Evolutionary conservation across 2,797 vertebrate species (phyloP).

Genomic region (Hydrophis major): DNA sequence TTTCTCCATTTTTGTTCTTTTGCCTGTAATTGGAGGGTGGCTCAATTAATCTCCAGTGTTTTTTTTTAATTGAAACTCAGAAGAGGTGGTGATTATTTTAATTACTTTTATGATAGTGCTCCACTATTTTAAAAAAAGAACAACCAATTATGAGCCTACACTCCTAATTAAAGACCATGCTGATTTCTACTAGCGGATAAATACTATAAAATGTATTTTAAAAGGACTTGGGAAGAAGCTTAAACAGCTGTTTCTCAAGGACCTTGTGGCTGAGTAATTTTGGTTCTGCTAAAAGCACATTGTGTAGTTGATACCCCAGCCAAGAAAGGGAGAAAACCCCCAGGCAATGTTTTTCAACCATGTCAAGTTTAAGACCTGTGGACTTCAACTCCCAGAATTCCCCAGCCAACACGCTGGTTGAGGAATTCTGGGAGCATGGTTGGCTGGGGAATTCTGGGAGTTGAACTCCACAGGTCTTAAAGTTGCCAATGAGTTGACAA

Average conservation of each 20-base stretch:
- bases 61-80: background rate
- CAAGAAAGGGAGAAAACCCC: background rate
- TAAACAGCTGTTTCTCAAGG: background rate
- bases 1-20: background rate
- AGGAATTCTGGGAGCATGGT: background rate
- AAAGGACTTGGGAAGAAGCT: background rate
- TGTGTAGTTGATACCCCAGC: background rate
- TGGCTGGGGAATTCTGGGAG: background rate
- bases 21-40: background rate
- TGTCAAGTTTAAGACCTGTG: background rate
- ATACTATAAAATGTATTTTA: background rate
- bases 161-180: background rate
- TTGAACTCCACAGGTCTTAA: background rate
- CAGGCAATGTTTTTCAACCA: background rate
- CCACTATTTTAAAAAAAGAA: background rate
- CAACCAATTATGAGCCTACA: background rate
- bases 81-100: slow-evolving; percentile 2
- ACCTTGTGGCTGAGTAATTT: no score
- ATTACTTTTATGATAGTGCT: slow-evolving; percentile 12
- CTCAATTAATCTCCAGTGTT: background rate
- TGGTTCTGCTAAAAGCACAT: background rate
- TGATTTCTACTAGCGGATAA: background rate
- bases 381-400: background rate
- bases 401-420: background rate
- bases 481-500: background rate